Base-by-base conservation (phyloP, 2,797 vertebrate species). In the Gobionotothen gibberifrons region DNA sequence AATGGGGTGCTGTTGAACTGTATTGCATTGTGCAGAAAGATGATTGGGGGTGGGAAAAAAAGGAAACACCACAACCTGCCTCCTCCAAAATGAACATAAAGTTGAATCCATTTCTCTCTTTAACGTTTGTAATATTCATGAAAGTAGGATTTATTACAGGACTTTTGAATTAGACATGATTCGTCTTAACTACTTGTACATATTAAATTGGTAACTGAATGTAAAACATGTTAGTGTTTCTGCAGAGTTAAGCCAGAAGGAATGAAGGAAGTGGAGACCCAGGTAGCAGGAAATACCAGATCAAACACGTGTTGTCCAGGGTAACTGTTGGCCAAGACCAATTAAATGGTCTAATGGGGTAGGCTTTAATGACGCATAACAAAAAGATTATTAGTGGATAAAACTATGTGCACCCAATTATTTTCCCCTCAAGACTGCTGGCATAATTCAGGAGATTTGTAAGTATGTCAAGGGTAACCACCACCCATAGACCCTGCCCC, bases 291-390 rank as follows among this genome's bases (percentile, higher is more conserved):
- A 84, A 85, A 85, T 74, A 76, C 48, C 76, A 77, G 53, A 85
- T 75, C 72, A 75, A 85, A 79, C 47, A 69, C 65, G 63, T 51
- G 72, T 81, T 81, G 82, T 85, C 62, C 32, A 16, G 54, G 78
- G 69, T 72, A 82, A 83, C 76, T 21, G 55, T 61, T 69, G 47
- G 16, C 49, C 1, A 51, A 70, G 69, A 71, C 36, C 72, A 80
- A 81, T 87, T 85, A 77, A 81, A 69, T 60, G 26, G 81, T 74
- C 57, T 53, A 82, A 72, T 79, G 74, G 83, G 56, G 69, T 49
- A 68, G 71, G 51, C 69, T 75, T 87, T 76, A 86, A 86, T 87
- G 83, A 82, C 0, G 29, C 68, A 85, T 68, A 74, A 70, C 65
- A 66, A 9, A 83, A 84, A 36, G 39, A 57, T 85, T 75, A 85